Conservation (phyloP, 2,888 invertebrate genomes). For the Sturmia bella region DNA sequence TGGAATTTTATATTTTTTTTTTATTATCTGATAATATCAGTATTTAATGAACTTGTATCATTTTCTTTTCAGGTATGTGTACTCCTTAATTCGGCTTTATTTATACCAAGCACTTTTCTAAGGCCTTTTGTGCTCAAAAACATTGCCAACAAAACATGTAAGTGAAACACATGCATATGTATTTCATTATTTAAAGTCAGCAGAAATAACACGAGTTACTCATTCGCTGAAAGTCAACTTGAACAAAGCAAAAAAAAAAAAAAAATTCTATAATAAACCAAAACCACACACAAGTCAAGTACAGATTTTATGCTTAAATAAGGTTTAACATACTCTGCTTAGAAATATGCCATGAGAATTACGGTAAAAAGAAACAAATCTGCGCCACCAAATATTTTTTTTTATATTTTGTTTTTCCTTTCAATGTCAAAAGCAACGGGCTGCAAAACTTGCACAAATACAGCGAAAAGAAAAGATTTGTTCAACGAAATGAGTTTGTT, state of each 20-base stretch:
- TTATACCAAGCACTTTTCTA: not conserved
- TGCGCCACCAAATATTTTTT: constrained; percentile 3
- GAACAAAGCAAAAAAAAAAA: constrained; percentile 6
- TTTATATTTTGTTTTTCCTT: not conserved
- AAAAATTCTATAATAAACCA: constrained; percentile 7
- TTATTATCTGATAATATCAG: too few relatives aligned
- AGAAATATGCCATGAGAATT: constrained; percentile 4
- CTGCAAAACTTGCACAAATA: constrained; percentile 2
- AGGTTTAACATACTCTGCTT: constrained; percentile 28
- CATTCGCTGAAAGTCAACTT: constrained; percentile 7
- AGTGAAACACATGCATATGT: constrained; percentile 45
- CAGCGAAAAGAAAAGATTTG: not conserved
- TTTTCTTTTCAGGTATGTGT: constrained; percentile 45
- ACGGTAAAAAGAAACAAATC: constrained; percentile 15
- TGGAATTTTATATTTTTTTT: not conserved
- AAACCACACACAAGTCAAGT: constrained; percentile 59
- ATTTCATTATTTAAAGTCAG: constrained; percentile 30
- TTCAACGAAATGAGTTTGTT: not conserved
- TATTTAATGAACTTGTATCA: too few relatives aligned
- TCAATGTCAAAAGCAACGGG: constrained; percentile 61
- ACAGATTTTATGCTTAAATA: constrained; percentile 46
- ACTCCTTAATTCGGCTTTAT: not conserved
- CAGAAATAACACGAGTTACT: not conserved
- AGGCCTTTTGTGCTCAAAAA: constrained; percentile 14
- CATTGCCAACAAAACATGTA: constrained; percentile 24